A percentile compares a stretch with the other conserved stretches of the same genome.
Evolutionary conservation across 2,113 vertebrate species (phyloP).

Genomic region (Todiramphus saurophagus): DNA sequence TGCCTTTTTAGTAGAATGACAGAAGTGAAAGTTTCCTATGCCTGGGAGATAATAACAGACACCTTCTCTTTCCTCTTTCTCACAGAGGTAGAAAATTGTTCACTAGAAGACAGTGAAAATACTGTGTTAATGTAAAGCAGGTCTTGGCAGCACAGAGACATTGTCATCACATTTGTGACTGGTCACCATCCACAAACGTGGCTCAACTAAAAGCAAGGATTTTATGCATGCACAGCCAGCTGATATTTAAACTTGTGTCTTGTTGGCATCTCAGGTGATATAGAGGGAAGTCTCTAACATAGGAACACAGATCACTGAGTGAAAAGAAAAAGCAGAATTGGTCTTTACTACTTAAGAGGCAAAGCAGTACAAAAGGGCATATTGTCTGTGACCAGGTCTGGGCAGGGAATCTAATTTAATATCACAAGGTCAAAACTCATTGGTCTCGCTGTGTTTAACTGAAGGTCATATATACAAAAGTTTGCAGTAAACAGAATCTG

Average conservation of each 20-base stretch:
- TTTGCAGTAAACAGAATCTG: neutral
- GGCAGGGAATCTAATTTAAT: neutral
- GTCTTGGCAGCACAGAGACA: neutral
- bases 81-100: neutral
- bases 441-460: neutral
- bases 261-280: neutral
- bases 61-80: neutral
- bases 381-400: neutral
- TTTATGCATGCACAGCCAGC: neutral
- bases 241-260: neutral
- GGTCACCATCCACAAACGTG: neutral
- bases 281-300: neutral
- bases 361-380: neutral
- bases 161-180: neutral
- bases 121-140: neutral
- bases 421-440: neutral
- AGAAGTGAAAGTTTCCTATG: neutral
- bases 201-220: neutral
- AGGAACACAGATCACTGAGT: neutral
- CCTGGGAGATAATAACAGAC: neutral
- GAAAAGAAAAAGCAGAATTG: neutral
- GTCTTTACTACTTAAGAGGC: neutral
- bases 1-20: neutral
- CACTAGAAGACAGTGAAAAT: neutral
- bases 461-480: neutral